Conservation (phyloP, 2,113 vertebrate genomes). For the Crotalus helleri region DNA sequence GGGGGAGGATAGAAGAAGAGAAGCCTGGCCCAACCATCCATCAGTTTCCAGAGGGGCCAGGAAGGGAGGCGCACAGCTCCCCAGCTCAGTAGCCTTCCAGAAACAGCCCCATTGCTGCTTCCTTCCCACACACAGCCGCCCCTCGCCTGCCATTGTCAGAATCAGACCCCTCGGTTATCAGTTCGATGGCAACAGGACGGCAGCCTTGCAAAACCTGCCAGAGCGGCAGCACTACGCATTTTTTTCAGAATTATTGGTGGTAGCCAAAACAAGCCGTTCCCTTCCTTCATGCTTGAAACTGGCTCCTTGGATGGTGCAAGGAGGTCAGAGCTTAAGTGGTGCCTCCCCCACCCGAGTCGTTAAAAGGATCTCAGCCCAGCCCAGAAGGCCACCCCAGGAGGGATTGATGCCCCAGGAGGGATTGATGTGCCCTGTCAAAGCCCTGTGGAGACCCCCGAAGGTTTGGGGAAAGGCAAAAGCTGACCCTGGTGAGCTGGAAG, state of each 20-base stretch:
- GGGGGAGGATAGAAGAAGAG: neutral
- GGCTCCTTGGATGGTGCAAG: neutral
- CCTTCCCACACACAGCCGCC: no score
- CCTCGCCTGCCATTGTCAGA: neutral
- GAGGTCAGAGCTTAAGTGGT: accelerated
- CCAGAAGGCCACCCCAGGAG: no score
- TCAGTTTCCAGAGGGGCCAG: neutral
- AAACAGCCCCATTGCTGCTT: neutral
- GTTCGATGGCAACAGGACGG: neutral
- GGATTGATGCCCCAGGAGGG: no score
- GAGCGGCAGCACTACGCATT: neutral
- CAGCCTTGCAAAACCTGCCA: neutral
- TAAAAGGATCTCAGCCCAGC: neutral
- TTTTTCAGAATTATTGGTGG: neutral
- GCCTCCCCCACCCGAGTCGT: neutral
- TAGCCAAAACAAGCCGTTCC: conserved; percentile 36
- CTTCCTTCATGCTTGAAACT: neutral
- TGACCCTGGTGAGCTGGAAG: neutral
- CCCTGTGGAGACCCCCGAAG: neutral
- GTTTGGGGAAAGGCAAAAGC: no score
- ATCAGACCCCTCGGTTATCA: neutral
- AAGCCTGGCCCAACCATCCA: conserved; percentile 19
- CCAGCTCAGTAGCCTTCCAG: neutral
- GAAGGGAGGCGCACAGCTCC: neutral
- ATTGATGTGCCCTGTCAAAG: neutral